A percentile compares a stretch with the other conserved stretches of the same genome.
phyloP scores from a whole-genome alignment of 2,797 vertebrate genomes.

The Cryptoblepharus egeriae region DNA sequence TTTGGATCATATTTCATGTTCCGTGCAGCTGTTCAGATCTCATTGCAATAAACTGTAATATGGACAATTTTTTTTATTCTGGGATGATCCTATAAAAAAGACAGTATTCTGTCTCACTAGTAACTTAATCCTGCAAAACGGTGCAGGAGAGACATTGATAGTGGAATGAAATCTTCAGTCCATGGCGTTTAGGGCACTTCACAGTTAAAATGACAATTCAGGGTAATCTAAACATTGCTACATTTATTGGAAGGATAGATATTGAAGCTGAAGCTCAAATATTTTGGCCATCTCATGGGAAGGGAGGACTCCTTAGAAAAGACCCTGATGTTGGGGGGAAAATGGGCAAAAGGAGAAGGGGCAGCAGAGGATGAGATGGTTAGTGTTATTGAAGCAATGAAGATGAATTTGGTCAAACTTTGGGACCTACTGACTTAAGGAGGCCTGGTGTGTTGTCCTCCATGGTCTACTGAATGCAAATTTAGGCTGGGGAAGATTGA shows the following conservation, averaged over 20 bases:
- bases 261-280: too few species aligned
- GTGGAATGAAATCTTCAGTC: constrained; percentile 7
- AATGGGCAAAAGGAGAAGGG: too few species aligned
- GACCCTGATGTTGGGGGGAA: too few species aligned
- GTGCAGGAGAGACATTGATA: neutral
- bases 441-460: too few species aligned
- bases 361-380: too few species aligned
- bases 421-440: too few species aligned
- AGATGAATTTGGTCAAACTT: too few species aligned
- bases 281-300: too few species aligned
- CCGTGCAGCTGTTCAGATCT: constrained; percentile 45
- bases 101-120: constrained; percentile 5
- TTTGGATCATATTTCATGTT: constrained; percentile 47
- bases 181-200: neutral
- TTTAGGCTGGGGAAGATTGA: neutral
- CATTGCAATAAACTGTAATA: constrained; percentile 47
- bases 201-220: neutral
- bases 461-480: neutral
- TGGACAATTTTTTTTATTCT: constrained; percentile 22
- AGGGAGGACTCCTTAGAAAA: too few species aligned
- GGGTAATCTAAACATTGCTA: neutral
- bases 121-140: constrained; percentile 37
- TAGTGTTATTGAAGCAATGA: too few species aligned
- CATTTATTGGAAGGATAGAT: too few species aligned
- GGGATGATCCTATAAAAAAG: constrained; percentile 18